Percentiles rank a stretch among this genome's conserved stretches.
These are phyloP conservation scores for Mizuhopecten yessoensis DNA, from an alignment of 1,140 invertebrate species.

Conservation along the genomic window DNA sequence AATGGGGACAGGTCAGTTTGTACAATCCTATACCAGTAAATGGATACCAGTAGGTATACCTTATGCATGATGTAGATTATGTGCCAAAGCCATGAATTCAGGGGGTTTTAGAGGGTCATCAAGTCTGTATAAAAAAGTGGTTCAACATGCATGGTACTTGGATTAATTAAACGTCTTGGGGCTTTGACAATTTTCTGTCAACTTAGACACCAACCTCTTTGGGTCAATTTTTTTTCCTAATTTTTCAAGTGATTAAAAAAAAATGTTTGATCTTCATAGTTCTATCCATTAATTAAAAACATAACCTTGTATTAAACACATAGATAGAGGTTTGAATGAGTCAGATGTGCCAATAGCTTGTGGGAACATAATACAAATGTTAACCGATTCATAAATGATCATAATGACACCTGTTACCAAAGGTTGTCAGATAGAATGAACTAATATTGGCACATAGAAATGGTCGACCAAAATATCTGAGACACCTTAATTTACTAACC, in stretches of 20 bases:
- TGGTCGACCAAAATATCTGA: too few species aligned
- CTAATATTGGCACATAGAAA: too few species aligned
- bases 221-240: background rate
- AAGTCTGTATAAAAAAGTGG: background rate
- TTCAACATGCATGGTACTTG: background rate
- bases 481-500: too few species aligned
- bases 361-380: too few species aligned
- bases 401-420: too few species aligned
- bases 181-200: background rate
- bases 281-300: background rate
- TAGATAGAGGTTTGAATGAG: too few species aligned
- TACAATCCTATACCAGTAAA: background rate
- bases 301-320: too few species aligned
- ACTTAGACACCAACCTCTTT: background rate
- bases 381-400: too few species aligned
- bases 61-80: background rate
- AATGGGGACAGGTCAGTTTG: too few species aligned
- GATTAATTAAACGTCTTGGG: background rate
- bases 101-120: background rate
- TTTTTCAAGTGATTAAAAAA: conserved; percentile 16
- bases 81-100: background rate
- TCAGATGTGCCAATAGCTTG: too few species aligned
- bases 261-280: background rate
- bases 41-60: background rate
- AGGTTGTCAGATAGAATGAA: too few species aligned